These are phyloP conservation scores for Pangasius larnaudii DNA, from an alignment of 2,797 vertebrate species.

Conservation along the genomic window DNA sequence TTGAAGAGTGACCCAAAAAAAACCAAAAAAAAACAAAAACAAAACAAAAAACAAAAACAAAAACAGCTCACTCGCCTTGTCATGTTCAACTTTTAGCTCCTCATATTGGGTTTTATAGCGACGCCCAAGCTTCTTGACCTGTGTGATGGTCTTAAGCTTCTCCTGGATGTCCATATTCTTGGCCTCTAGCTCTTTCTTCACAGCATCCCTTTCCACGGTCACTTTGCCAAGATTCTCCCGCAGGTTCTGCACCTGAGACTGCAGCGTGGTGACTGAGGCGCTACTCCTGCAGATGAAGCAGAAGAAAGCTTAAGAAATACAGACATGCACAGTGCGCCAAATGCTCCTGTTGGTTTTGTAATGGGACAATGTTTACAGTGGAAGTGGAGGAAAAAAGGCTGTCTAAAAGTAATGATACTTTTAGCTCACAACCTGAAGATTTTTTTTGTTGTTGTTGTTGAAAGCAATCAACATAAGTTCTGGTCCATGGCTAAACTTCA, in stretches of 20 bases:
- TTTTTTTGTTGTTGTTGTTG: background rate
- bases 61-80: conserved; percentile 78
- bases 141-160: conserved; percentile 89
- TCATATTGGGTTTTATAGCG: conserved; percentile 97
- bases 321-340: background rate
- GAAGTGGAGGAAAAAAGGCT: background rate
- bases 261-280: conserved; percentile 81
- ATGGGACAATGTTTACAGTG: background rate
- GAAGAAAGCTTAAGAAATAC: background rate
- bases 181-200: conserved; percentile 82
- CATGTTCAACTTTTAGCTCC: conserved; percentile 90
- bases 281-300: conserved; percentile 73
- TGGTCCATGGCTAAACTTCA: background rate
- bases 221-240: conserved; percentile 83
- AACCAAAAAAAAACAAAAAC: background rate
- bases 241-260: conserved; percentile 85
- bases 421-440: background rate
- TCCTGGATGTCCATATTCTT: conserved; percentile 88
- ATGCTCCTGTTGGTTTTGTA: background rate
- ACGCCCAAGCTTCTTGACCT: conserved; percentile 97
- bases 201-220: conserved; percentile 79
- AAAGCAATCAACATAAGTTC: background rate
- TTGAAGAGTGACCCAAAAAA: background rate
- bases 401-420: background rate
- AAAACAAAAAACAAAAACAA: background rate